Base-by-base conservation (phyloP, 2,113 vertebrate species). In the Carassius gibelio region DNA sequence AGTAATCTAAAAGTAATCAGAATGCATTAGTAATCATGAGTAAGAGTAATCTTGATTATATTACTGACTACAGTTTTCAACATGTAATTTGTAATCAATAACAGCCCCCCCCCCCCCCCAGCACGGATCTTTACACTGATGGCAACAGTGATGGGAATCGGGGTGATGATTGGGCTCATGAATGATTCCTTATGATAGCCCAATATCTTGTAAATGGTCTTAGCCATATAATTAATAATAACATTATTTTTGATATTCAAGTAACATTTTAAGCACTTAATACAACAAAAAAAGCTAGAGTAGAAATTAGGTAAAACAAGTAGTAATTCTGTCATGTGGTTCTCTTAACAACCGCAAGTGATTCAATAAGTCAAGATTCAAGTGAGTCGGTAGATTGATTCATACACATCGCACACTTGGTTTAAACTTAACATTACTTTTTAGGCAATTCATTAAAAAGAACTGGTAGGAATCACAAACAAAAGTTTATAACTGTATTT, bases 91-190 rank as follows among this genome's bases (percentile, higher is more conserved):
- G 14, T 52, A 55, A 55, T 55, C 15, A 19, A 5, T 55, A 19
- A 55, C 52, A 55, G 15, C 17, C 15, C 52, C 52, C 17, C 15
- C 52, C 15, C 26, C 26, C 26, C 0, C 26, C 26, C 26, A 55
- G 52, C 52, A 55, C 52, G 17, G 52, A 55, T 55, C 15, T 55
- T 6, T 55, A 23, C 48, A 21, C 59, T 45, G 15, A 77, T 38
- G 34, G 68, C 17, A 38, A 68, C 72, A 78, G 42, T 55, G 3
- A 83, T 74, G 71, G 42, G 71, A 74, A 74, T 74, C 30, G 30
- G 30, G 30, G 30, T 30, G 30, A 30, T 30, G 2, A 30, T 30
- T 30, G 30, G 30, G 30, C 26, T 15, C 62, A 66, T 66, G 26
- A 66, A 14, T 5, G 36, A 38, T 38, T 38, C 36, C 36, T 0